Conservation (phyloP, 2,113 vertebrate genomes). For the Hippocampus mohnikei region DNA sequence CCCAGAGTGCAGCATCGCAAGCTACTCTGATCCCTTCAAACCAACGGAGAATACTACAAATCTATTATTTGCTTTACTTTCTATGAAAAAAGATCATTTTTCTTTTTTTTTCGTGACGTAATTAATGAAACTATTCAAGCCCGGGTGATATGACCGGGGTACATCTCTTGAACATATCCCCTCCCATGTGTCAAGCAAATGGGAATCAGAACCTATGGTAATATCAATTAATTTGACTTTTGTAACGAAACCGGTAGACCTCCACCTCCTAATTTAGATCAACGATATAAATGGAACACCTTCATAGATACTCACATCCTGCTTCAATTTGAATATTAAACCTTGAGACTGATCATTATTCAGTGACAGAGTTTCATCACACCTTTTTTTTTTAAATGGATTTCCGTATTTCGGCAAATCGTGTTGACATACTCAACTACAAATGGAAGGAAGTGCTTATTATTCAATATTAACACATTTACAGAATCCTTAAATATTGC, state of each 20-base stretch:
- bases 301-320: background rate
- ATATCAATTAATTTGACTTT: background rate
- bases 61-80: conserved; percentile 75
- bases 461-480: too few species aligned
- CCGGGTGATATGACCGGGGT: background rate
- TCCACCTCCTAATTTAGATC: conserved; percentile 1
- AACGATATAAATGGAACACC: background rate
- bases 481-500: too few species aligned
- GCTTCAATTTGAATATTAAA: background rate
- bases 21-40: conserved; percentile 36
- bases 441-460: background rate
- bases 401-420: background rate
- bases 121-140: conserved; percentile 13
- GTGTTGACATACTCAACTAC: background rate
- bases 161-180: background rate
- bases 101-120: background rate
- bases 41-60: conserved; percentile 71
- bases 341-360: background rate
- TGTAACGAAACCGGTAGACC: background rate
- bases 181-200: background rate
- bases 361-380: background rate
- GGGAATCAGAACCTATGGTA: background rate
- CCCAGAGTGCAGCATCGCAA: conserved; percentile 38
- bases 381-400: background rate
- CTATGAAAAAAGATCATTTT: conserved; percentile 26